Conservation (phyloP, 2,113 vertebrate genomes). For the Nothocercus nigrocapillus region DNA sequence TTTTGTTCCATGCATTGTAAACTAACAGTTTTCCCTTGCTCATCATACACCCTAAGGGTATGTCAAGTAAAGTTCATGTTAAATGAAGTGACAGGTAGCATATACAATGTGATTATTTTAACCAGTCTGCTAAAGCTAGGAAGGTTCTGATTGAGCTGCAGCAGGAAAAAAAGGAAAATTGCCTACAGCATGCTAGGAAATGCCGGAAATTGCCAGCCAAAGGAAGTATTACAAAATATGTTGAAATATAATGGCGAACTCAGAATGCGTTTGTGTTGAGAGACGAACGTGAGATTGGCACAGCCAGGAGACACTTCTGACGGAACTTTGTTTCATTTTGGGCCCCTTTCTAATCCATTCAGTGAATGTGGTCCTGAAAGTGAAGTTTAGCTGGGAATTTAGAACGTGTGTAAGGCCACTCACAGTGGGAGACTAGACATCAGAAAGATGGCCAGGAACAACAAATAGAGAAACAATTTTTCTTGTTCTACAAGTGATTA, state of each 20-base stretch:
- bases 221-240: neutral
- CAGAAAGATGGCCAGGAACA: neutral
- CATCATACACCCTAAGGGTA: neutral
- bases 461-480: neutral
- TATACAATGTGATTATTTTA: neutral
- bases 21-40: neutral
- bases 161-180: neutral
- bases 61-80: neutral
- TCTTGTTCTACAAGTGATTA: neutral
- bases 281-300: neutral
- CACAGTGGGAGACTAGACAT: neutral
- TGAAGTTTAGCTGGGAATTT: neutral
- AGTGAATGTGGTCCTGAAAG: neutral
- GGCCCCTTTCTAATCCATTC: neutral
- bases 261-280: neutral
- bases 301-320: neutral
- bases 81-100: neutral
- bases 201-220: neutral
- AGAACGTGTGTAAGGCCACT: rapidly evolving
- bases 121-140: neutral
- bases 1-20: neutral
- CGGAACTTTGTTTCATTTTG: neutral
- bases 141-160: neutral
- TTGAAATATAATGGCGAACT: neutral
- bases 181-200: neutral